phyloP scores from a whole-genome alignment of 37 sponge, comb jelly and placozoan genomes.

The Haliclona indistincta region DNA sequence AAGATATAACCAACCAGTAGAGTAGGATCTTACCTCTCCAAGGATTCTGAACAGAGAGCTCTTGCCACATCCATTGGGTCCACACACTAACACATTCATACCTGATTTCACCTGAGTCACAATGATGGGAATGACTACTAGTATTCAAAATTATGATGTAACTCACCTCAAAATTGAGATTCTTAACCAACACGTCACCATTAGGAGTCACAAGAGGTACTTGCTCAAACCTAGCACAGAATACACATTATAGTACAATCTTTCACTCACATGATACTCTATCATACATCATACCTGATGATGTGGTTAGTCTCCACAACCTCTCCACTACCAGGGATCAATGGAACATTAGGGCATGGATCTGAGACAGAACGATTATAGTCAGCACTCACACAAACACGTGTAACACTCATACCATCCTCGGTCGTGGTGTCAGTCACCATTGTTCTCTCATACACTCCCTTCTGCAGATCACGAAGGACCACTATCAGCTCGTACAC shows the following conservation, averaged over 20 bases:
- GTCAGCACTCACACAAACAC: background rate
- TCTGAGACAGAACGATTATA: background rate
- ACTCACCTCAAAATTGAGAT: conserved; percentile 83
- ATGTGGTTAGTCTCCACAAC: conserved; percentile 69
- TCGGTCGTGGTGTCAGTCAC: conserved; percentile 22
- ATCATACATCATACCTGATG: conserved; percentile 76
- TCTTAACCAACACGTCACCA: conserved; percentile 82
- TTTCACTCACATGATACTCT: too few species aligned
- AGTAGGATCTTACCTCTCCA: conserved; percentile 81
- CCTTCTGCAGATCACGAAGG: conserved; percentile 79
- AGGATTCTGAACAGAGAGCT: conserved; percentile 93
- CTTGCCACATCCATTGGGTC: conserved; percentile 97
- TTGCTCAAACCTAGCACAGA: conserved; percentile 71
- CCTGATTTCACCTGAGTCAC: conserved; percentile 81
- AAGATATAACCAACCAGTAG: too few species aligned
- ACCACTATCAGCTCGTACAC: conserved; percentile 74
- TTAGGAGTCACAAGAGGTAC: conserved; percentile 95
- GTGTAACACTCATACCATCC: background rate
- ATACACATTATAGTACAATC: background rate
- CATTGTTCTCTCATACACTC: conserved; percentile 89
- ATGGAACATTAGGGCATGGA: conserved; percentile 45
- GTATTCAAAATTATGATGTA: background rate
- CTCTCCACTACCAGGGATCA: conserved; percentile 88
- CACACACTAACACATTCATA: conserved; percentile 91
- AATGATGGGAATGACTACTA: too few species aligned